Base-by-base conservation (phyloP, 30 jellyfish, hydroid and myxozoan genomes). In the Aurelia coerulea region DNA sequence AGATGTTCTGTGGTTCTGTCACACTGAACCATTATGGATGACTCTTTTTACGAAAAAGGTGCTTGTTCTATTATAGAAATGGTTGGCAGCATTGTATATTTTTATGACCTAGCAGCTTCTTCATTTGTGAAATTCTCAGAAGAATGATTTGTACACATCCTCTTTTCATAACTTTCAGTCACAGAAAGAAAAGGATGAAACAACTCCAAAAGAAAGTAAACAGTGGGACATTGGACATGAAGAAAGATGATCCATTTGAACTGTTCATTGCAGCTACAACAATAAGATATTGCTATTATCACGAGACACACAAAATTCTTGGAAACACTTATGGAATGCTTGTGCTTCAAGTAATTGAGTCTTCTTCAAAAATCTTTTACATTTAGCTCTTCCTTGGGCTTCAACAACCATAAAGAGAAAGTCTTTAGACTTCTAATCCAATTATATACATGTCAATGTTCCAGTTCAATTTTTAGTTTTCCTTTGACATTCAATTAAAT, bases 251-350 rank as follows among this genome's bases (percentile, higher is more conserved):
- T 46, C 98, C 97, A 35, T 95, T 95, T 87, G 99, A 95, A 68
- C 78, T 91, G 46, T 95, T 95, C 79, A 77, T 95, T 59, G 93
- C 97, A 13, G 97, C 99, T 8, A 90, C 99, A 31, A 86, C 94
- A 29, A 95, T 95, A 1, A 79, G 99, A 54, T 95, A 90, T 67
- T 90, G 98, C 72, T 95, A 85, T 79, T 95, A 95, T 73, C 87
- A 86, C 16, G 99, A 95, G 39, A 90, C 99, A 17, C 98, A 95
- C 56, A 95, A 90, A 68, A 81, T 95, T 73, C 97, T 95, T 74
- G 99, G 99, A 5, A 95, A 78, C 78, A 95, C 99, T 6, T 90
- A 73, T 81, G 99, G 99, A n/a, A 95, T 95, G 99, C 92, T 95
- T 46, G 86, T 95, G 16, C 80, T 95, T 18, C 98, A 93, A 96